Evolutionary conservation across 2,888 invertebrate species (phyloP), one percentile per base, ranked within the genome.

Genomic region (Cyaniris semiargus): DNA sequence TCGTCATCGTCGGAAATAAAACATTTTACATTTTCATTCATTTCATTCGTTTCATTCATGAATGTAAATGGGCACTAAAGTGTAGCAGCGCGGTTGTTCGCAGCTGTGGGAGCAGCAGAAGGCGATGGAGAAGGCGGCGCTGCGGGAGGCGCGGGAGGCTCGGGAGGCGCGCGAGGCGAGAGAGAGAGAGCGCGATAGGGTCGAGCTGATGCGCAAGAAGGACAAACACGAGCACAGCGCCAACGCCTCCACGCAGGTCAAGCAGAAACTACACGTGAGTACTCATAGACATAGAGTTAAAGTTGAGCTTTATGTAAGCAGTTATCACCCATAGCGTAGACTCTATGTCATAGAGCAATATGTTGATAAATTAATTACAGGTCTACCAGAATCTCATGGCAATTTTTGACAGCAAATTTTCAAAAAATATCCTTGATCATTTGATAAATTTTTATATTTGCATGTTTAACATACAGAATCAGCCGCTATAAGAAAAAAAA

Each of bases 151-250:
- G 96, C 97, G 89, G 95, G 86, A 96, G 83, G 97, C 97, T 95
- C 88, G 98, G 1, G 92, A 95, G 95, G 86, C 95, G 94, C 84
- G 95, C 76, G 96, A 97, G 88, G 86, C 95, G 94, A 84, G 95
- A 77, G 96, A 97, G 88, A 90, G 96, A 79, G 97, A 98, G 89
- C 95, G 97, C 80, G 97, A 98, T 84, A 95, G 96, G 84, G 95
- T 97, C 82, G 98, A 98, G 86, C 96, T 97, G 82, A 95, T 98
- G 84, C 96, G 97, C 86, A 98, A 98, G 93, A 98, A 98, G 90
- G 98, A 98, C 90, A 98, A 98, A 90, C 97, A 97, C 87, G 98
- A 98, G 89, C 98, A 98, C 94, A 98, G 98, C 93, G 99, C 99
- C 78, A 97, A 98, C 86, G 99, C 99, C 81, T 99, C 98, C 81